Percentiles rank a stretch among this genome's conserved stretches.
These are phyloP conservation scores for Tinea trinotella DNA, from an alignment of 2,888 invertebrate genomes.

Conservation along the genomic window DNA sequence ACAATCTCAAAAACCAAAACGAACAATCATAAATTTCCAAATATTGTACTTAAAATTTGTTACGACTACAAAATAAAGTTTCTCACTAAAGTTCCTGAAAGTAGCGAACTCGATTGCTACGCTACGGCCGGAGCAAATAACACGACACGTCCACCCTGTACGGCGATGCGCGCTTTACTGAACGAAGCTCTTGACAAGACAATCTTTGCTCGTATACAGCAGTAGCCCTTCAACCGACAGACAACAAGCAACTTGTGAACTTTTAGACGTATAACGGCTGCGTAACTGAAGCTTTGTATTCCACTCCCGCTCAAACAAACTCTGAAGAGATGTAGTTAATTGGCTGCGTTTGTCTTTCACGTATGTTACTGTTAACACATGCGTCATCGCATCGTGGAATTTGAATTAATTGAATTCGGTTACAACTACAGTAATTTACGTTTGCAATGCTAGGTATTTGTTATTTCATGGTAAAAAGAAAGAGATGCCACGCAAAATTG, in stretches of 20 bases:
- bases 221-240: conserved; percentile 55
- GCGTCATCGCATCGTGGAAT: background rate
- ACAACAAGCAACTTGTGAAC: conserved; percentile 59
- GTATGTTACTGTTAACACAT: background rate
- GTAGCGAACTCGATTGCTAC: conserved; percentile 5
- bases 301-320: conserved; percentile 34
- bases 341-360: background rate
- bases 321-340: conserved; percentile 16
- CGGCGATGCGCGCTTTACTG: conserved; percentile 59
- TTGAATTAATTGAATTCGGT: too few relatives aligned
- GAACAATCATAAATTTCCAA: background rate
- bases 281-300: conserved; percentile 54
- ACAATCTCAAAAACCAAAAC: background rate
- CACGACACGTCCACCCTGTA: conserved; percentile 43
- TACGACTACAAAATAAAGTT: background rate
- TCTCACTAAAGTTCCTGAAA: conserved; percentile 6
- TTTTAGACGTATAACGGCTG: conserved; percentile 52
- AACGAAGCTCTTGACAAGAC: conserved; percentile 59
- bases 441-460: too few relatives aligned
- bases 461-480: too few relatives aligned
- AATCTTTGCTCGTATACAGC: conserved; percentile 54
- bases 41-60: background rate
- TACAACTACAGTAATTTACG: too few relatives aligned
- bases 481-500: too few relatives aligned
- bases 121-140: background rate